Conservation (phyloP, 1,140 invertebrate genomes). For the Uloborus diversus region DNA sequence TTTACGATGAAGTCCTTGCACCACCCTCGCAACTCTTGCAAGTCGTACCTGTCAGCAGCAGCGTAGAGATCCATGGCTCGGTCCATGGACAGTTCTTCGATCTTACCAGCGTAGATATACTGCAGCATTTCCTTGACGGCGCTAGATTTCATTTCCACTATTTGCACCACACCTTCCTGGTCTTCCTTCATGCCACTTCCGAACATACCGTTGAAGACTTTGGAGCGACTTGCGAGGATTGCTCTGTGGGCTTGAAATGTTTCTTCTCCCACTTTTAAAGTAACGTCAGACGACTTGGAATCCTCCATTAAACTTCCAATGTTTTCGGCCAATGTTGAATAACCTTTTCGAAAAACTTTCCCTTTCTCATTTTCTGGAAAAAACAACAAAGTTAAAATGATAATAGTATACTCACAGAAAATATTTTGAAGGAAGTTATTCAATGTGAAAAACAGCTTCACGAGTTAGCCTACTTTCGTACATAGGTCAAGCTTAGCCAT, state of each 20-base stretch:
- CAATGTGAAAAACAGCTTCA: too few species aligned
- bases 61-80: background rate
- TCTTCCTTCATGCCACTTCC: constrained; percentile 47
- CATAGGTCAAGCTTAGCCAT: too few species aligned
- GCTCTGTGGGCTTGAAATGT: constrained; percentile 54
- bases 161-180: constrained; percentile 26
- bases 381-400: too few species aligned
- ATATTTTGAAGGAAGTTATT: too few species aligned
- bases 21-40: background rate
- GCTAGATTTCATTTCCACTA: constrained; percentile 29
- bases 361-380: too few species aligned
- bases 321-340: too few species aligned
- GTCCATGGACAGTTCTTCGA: background rate
- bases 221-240: too few species aligned
- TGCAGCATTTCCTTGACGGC: constrained; percentile 20
- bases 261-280: background rate
- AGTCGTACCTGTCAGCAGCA: background rate
- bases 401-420: too few species aligned
- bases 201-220: constrained; percentile 60
- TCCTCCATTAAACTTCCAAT: too few species aligned
- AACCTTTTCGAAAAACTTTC: too few species aligned
- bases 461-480: too few species aligned
- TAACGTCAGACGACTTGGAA: background rate
- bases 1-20: too few species aligned
- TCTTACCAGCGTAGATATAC: constrained; percentile 28